phyloP scores from a whole-genome alignment of 1,140 invertebrate genomes.

The Tetranychus urticae region DNA sequence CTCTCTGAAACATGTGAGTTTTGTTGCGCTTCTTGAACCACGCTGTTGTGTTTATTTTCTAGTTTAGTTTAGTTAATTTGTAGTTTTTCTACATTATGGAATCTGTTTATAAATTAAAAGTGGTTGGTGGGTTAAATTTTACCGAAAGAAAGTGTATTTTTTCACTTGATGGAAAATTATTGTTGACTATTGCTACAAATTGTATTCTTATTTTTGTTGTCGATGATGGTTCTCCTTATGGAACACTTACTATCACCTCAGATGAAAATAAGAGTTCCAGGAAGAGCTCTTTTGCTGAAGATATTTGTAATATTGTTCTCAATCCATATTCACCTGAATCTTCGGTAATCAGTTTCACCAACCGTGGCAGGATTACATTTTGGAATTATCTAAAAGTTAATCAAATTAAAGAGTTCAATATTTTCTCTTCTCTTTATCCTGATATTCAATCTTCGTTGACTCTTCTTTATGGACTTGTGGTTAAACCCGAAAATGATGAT shows the following conservation, averaged over 20 bases:
- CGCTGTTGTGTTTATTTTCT: too few relatives aligned
- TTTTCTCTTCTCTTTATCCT: background rate
- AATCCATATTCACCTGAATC: background rate
- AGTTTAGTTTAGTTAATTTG: too few relatives aligned
- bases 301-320: background rate
- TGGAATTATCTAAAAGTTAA: background rate
- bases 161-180: background rate
- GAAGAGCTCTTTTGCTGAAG: background rate
- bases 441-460: background rate
- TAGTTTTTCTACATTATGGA: too few relatives aligned
- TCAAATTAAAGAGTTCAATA: background rate
- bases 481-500: background rate
- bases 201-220: background rate
- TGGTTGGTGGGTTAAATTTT: background rate
- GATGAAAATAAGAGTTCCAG: background rate
- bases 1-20: too few relatives aligned
- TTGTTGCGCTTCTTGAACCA: too few relatives aligned
- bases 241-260: background rate
- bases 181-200: background rate
- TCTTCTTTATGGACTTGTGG: too few relatives aligned
- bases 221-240: background rate
- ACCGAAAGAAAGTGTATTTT: background rate
- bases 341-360: background rate
- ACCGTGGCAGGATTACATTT: background rate
- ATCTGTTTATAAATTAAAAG: background rate